A percentile compares a stretch with the other conserved stretches of the same genome.
phyloP scores from a whole-genome alignment of 2,797 vertebrate genomes.

The Dendrocincla fuliginosa region DNA sequence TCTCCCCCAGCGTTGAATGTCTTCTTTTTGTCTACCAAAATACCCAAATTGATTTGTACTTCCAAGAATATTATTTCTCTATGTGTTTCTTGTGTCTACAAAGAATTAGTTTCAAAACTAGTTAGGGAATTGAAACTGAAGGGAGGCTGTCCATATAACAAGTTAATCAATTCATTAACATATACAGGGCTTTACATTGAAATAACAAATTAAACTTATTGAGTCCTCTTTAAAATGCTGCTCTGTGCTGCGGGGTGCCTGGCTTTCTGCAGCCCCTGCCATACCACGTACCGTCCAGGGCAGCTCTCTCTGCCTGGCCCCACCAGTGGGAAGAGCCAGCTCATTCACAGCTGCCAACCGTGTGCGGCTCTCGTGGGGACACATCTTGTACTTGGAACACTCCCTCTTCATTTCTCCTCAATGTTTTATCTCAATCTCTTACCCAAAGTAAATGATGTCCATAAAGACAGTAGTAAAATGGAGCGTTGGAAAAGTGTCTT shows the following conservation, averaged over 20 bases:
- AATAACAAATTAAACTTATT: background rate
- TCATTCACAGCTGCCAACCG: background rate
- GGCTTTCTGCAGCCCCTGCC: background rate
- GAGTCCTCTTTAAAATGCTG: background rate
- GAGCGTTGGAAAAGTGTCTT: background rate
- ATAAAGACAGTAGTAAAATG: background rate
- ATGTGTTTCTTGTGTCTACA: background rate
- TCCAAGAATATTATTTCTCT: background rate
- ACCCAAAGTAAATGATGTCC: background rate
- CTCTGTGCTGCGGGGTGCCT: background rate
- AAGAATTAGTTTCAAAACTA: background rate
- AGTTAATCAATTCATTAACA: background rate
- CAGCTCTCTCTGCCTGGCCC: background rate
- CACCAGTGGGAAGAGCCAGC: background rate
- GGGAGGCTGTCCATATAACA: background rate
- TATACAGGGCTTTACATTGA: background rate
- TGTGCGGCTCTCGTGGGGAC: background rate
- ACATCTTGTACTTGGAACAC: background rate
- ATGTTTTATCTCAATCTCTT: background rate
- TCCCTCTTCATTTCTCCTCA: background rate
- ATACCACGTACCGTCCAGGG: background rate
- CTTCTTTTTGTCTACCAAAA: background rate
- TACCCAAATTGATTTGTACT: background rate
- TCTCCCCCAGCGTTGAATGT: background rate
- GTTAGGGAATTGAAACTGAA: background rate